Base-by-base conservation (phyloP, 2,113 vertebrate genomes). In the Chamaetylas fuelleborni region DNA sequence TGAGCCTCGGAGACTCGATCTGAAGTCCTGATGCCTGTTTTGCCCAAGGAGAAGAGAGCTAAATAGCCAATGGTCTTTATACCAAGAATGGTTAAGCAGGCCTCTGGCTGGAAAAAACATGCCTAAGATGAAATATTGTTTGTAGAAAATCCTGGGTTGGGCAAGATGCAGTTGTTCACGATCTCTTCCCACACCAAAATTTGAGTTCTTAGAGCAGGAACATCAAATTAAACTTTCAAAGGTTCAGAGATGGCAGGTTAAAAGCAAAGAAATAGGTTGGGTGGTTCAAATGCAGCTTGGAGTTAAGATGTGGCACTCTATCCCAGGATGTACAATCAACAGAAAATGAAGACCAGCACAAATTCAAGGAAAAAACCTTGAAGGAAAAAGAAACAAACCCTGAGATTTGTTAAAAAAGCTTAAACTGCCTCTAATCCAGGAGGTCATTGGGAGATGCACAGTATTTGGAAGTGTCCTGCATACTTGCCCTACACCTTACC, bases 1-100 rank as follows among this genome's bases (percentile, higher is more conserved):
- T 29, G 34, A 76, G 38, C 19, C 40, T 72, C 6, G 8, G 6
- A 7, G 8, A 36, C 47, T 48, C 0, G 0, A 8, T 50, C 34
- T 38, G 28, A 51, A 17, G 17, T 42, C 29, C 56, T 47, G 6
- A 25, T 33, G 29, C 14, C 45, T 61, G 7, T 61, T 81, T 69
- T 73, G 17, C 6, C 18, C 31, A 26, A 86, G 56, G 16, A 82
- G 13, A 47, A 25, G 12, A 69, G 18, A 47, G 8, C 9, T 34
- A 84, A 64, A 42, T 5, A 57, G 45, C 5, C 10, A 6, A 2
- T 25, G 14, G 40, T 73, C 43, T 69, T 9, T 6, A 11, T 31
- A 40, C 3, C 61, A 57, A 54, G 14, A 73, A 34, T 36, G n/a
- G 25, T 17, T 28, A 50, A 73, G 19, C 13, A 51, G 43, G 6